phyloP scores from a whole-genome alignment of 1,140 invertebrate species.

The Dermatophagoides farinae region DNA sequence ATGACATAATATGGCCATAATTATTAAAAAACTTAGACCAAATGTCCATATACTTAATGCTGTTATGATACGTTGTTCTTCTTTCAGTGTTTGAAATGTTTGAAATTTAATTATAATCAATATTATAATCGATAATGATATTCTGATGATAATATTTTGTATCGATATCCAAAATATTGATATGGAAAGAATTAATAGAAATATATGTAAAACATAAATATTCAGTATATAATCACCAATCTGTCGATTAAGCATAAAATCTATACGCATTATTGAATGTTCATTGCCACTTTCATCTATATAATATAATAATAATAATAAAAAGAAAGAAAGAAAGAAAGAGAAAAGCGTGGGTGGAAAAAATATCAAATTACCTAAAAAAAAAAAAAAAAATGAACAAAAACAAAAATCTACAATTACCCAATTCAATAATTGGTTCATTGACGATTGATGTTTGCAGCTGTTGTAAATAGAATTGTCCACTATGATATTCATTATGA shows the following conservation, averaged over 20 bases:
- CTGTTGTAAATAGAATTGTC: background rate
- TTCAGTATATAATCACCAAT: conserved; percentile 4
- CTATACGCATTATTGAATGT: background rate
- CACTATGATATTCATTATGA: background rate
- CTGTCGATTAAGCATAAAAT: background rate
- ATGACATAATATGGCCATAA: background rate
- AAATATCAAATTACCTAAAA: background rate
- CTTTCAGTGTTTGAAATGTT: background rate
- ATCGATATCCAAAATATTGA: conserved; percentile 1
- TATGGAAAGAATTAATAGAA: background rate
- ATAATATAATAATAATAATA: too few relatives aligned
- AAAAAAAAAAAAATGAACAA: background rate
- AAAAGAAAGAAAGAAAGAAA: background rate
- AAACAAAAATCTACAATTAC: too few relatives aligned
- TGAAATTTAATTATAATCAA: conserved; percentile 6
- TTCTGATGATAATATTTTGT: conserved; percentile 1
- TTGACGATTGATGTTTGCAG: background rate
- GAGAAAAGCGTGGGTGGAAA: background rate
- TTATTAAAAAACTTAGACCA: background rate
- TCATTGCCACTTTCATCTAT: background rate
- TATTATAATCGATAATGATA: background rate
- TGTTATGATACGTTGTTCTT: background rate
- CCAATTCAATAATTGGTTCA: background rate
- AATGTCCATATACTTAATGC: conserved; percentile 8
- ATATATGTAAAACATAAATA: background rate